Percentiles rank a stretch among this genome's conserved stretches.
Conservation (phyloP, 23 tunicate genomes). For the Phallusia fumigata region DNA sequence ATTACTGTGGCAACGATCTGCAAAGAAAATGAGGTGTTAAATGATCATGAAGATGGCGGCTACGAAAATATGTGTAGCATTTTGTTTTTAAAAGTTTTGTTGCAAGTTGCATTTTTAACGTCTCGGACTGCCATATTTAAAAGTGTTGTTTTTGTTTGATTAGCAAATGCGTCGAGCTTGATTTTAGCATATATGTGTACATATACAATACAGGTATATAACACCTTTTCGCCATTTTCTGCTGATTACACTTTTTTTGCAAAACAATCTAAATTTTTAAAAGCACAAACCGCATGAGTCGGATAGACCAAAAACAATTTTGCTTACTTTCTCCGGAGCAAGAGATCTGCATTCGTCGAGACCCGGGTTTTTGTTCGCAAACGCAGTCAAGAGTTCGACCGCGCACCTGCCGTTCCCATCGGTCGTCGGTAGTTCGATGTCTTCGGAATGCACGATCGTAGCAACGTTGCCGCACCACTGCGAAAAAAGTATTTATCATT, state of each 20-base stretch:
- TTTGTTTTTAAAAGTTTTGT: not conserved
- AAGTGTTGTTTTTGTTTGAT: too few relatives aligned
- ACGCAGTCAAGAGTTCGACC: slow-evolving; percentile 65
- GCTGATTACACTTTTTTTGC: too few relatives aligned
- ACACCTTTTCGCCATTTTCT: too few relatives aligned
- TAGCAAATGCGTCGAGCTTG: too few relatives aligned
- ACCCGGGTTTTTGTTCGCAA: slow-evolving; percentile 40
- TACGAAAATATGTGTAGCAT: not conserved
- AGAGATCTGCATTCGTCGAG: slow-evolving; percentile 32
- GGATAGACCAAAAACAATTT: not conserved
- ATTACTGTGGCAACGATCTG: slow-evolving; percentile 79
- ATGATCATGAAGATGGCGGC: not conserved
- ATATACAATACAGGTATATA: too few relatives aligned
- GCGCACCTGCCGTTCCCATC: slow-evolving; percentile 38
- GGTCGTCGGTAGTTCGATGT: slow-evolving; percentile 11
- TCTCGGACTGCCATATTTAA: too few relatives aligned
- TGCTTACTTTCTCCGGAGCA: slow-evolving; percentile 62
- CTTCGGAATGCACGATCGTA: slow-evolving; percentile 43
- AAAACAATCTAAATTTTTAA: too few relatives aligned
- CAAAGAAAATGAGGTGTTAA: not conserved
- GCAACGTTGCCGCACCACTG: slow-evolving; percentile 31
- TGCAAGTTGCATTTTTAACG: too few relatives aligned
- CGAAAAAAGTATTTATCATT: not conserved
- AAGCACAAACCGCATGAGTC: not conserved
- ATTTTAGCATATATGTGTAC: too few relatives aligned